Base-by-base conservation (phyloP, 2,113 vertebrate species). In the Microcebus griseorufus region DNA sequence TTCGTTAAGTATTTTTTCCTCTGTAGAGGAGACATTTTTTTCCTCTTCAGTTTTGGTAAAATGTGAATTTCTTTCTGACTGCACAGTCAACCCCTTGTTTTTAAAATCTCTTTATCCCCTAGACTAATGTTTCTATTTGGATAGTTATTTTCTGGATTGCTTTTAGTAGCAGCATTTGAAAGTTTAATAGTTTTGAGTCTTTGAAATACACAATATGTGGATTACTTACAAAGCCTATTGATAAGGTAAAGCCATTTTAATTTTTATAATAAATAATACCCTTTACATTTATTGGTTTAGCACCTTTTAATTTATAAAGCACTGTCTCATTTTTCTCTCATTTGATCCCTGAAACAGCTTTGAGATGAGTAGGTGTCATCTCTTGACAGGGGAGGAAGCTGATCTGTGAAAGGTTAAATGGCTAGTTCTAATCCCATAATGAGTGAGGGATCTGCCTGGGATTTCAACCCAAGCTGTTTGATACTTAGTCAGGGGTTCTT, bases 161-260 rank as follows among this genome's bases (percentile, higher is more conserved):
- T 48, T 96, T 97, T 95, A 75, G 14, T 75, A 88, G 83, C 23
- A 94, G 51, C 90, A 76, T 97, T 94, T 87, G 65, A 92, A 90
- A 92, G 37, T 11, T 67, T 94, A 78, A 20, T 80, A 64, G 48
- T 82, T 94, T 91, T 67, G 34, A 78, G 55, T 85, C 60, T 95
- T 96, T 85, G 72, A 95, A 70, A 85, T 91, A 72, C 37, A 51
- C 0, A 95, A 32, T 67, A 20, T 70, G 29, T 96, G 48, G 64
- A 62, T 90, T 94, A 82, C 45, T 95, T 88, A n/a, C 20, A 94
- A 94, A 81, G 18, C 8, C 37, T 94, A 11, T 94, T 90, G 51
- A 39, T 96, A 85, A 82, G 16, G 34, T 76, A 60, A 97, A 95
- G 32, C 32, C 60, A 64, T 96, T 93, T 94, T 64, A 55, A 65